Conservation (phyloP, 2,888 invertebrate genomes). For the Helleia helle region DNA sequence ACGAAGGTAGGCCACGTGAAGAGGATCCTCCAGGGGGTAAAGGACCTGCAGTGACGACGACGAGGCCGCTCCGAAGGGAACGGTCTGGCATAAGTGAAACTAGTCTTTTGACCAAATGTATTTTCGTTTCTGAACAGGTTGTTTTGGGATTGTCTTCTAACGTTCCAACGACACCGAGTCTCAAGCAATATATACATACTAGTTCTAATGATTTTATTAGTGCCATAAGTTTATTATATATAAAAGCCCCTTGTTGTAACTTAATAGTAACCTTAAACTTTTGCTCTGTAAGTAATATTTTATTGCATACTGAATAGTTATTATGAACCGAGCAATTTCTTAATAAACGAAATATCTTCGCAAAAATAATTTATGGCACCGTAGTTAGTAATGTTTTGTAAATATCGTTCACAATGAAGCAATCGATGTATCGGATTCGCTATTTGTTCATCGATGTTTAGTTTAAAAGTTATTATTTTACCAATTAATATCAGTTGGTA, state of each 20-base stretch:
- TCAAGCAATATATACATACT: conserved; percentile 7
- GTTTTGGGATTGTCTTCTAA: conserved; percentile 3
- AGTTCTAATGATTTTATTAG: background rate
- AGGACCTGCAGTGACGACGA: conserved; percentile 77
- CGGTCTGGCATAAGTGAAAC: conserved; percentile 33
- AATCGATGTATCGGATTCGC: too few relatives aligned
- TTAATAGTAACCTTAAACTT: background rate
- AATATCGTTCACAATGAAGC: too few relatives aligned
- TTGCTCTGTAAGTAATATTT: too few relatives aligned
- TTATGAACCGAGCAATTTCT: too few relatives aligned
- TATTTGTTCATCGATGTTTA: too few relatives aligned
- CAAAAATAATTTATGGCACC: too few relatives aligned
- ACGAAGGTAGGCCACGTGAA: conserved; percentile 97
- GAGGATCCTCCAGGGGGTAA: conserved; percentile 93
- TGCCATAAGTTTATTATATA: conserved; percentile 3
- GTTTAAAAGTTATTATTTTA: too few relatives aligned
- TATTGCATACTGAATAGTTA: too few relatives aligned
- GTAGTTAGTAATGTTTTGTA: too few relatives aligned
- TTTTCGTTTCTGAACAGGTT: conserved; percentile 1
- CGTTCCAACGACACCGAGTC: conserved; percentile 6
- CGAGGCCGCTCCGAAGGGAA: conserved; percentile 66
- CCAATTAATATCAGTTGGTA: too few relatives aligned
- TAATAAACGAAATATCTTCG: too few relatives aligned
- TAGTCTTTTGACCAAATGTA: conserved; percentile 10
- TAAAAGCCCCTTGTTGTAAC: conserved; percentile 5